Percentiles rank a stretch among this genome's conserved stretches.
These are phyloP conservation scores for Caenorhabditis auriculariae DNA, from an alignment of 2,888 invertebrate species.

Conservation along the genomic window DNA sequence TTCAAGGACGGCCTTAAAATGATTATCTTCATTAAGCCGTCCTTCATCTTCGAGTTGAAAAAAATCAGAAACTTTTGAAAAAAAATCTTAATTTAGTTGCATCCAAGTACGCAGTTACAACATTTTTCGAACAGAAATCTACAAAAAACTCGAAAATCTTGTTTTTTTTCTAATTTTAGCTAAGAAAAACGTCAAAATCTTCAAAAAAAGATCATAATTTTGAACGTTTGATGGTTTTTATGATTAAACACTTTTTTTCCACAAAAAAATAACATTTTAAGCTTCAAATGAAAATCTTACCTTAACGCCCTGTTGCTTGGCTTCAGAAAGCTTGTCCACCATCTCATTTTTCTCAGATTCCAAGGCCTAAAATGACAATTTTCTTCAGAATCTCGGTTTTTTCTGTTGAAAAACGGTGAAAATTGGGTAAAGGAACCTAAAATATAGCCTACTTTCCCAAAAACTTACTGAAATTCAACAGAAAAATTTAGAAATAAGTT, in stretches of 20 bases:
- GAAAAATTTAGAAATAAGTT: neutral
- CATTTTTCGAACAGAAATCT: neutral
- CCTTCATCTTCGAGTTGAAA: neutral
- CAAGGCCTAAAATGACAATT: too few relatives aligned
- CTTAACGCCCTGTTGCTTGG: slow-evolving; percentile 56
- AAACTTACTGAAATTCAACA: neutral
- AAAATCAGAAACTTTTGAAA: neutral
- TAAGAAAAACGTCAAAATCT: too few relatives aligned
- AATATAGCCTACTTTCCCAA: too few relatives aligned
- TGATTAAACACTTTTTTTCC: too few relatives aligned
- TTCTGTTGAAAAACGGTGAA: too few relatives aligned
- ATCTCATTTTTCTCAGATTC: slow-evolving; percentile 54
- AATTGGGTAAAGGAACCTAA: too few relatives aligned
- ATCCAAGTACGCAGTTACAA: neutral
- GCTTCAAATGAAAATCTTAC: slow-evolving; percentile 18
- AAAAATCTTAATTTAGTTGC: neutral
- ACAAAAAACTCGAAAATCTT: neutral
- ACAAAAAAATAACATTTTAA: too few relatives aligned
- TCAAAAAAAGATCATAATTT: too few relatives aligned
- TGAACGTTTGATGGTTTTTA: too few relatives aligned
- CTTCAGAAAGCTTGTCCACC: slow-evolving; percentile 56
- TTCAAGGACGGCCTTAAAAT: slow-evolving; percentile 34
- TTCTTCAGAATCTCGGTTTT: too few relatives aligned
- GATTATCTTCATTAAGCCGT: neutral
- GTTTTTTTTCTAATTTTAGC: neutral